Percentiles rank a stretch among this genome's conserved stretches.
Evolutionary conservation across 1,140 invertebrate genomes (phyloP).

Genomic region (Dufourea novaeangliae): DNA sequence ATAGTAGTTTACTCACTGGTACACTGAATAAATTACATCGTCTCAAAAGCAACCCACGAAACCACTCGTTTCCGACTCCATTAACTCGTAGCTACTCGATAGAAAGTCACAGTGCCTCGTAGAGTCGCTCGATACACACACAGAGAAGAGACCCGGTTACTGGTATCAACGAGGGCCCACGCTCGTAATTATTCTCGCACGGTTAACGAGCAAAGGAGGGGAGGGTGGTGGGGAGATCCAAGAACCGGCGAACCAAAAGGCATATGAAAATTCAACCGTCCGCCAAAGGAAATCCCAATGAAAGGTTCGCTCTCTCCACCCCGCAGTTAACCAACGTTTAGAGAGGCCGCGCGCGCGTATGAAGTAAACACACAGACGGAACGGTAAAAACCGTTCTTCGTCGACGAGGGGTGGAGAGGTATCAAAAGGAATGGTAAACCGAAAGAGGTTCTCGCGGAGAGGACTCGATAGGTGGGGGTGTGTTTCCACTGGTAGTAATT

Average conservation of each 20-base stretch:
- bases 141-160: background rate
- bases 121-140: background rate
- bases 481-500: slow-evolving; percentile 59
- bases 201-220: slow-evolving; percentile 4
- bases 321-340: slow-evolving; percentile 55
- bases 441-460: slow-evolving; percentile 56
- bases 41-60: too few relatives aligned
- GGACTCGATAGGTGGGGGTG: slow-evolving; percentile 60
- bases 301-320: slow-evolving; percentile 30
- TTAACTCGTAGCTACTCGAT: too few relatives aligned
- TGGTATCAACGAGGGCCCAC: background rate
- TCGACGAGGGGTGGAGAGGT: slow-evolving; percentile 37
- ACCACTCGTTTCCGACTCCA: too few relatives aligned
- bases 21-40: too few relatives aligned
- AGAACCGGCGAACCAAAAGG: slow-evolving; percentile 34
- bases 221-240: too few relatives aligned
- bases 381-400: slow-evolving; percentile 54
- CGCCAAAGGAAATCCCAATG: slow-evolving; percentile 39
- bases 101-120: too few relatives aligned
- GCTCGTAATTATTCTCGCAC: slow-evolving; percentile 4
- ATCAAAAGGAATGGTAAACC: slow-evolving; percentile 66
- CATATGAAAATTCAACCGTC: slow-evolving; percentile 33
- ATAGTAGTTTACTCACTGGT: too few relatives aligned
- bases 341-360: slow-evolving; percentile 24
- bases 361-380: slow-evolving; percentile 58